Evolutionary conservation across 2,797 vertebrate genomes (phyloP).

Genomic region (Ciconia nigra): DNA sequence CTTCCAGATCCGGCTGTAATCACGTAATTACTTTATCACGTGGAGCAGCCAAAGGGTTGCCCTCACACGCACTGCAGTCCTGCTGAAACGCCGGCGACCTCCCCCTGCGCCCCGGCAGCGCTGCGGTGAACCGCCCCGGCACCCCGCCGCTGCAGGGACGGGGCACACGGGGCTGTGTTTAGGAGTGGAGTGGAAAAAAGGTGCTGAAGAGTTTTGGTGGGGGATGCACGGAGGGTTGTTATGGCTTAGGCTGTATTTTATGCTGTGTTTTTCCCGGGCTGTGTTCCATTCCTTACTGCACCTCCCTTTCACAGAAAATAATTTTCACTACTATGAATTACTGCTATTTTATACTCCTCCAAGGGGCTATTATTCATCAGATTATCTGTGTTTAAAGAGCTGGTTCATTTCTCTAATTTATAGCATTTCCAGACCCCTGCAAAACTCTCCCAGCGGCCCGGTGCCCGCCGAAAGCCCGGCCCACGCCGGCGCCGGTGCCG

Average conservation of each 20-base stretch:
- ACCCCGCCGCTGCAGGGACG: fast-evolving
- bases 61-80: fast-evolving
- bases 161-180: fast-evolving
- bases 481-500: fast-evolving
- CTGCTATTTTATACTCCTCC: not conserved
- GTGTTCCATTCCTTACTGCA: not conserved
- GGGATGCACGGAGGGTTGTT: fast-evolving
- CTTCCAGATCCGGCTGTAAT: not conserved
- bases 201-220: too few species aligned
- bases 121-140: not conserved
- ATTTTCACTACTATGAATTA: not conserved
- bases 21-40: fast-evolving
- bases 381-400: not conserved
- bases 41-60: too few species aligned
- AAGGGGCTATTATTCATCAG: not conserved
- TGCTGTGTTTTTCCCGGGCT: not conserved
- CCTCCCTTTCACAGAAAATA: not conserved
- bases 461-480: fast-evolving
- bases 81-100: not conserved
- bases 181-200: not conserved
- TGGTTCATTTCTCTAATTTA: not conserved
- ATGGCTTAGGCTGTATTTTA: not conserved
- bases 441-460: not conserved
- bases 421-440: not conserved
- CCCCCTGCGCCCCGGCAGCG: fast-evolving